Percentiles rank a stretch among this genome's conserved stretches.
Conservation (phyloP, 2,888 invertebrate genomes). For the Cheiracanthium punctorium region DNA sequence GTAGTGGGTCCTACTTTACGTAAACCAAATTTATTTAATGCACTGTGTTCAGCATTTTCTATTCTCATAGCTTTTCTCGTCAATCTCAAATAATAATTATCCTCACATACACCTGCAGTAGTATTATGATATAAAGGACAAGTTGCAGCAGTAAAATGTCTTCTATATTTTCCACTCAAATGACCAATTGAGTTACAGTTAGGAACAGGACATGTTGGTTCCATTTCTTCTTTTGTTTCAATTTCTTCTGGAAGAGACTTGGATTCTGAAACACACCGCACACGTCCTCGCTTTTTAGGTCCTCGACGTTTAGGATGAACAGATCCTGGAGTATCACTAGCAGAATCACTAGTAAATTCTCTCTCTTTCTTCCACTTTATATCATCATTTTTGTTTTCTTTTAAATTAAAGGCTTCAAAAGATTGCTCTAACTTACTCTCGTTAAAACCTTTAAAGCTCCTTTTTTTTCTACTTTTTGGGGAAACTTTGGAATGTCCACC, state of each 20-base stretch:
- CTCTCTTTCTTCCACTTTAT: slow-evolving; percentile 46
- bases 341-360: slow-evolving; percentile 50
- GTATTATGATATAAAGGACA: slow-evolving; percentile 95
- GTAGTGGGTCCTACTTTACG: slow-evolving; percentile 77
- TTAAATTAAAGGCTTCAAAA: slow-evolving; percentile 5
- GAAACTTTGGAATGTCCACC: slow-evolving; percentile 18
- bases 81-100: slow-evolving; percentile 34
- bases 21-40: slow-evolving; percentile 63
- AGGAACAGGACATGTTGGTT: slow-evolving; percentile 88
- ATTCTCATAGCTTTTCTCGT: slow-evolving; percentile 28
- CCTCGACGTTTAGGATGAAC: slow-evolving; percentile 26
- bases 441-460: slow-evolving; percentile 7
- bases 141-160: slow-evolving; percentile 92
- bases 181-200: slow-evolving; percentile 84
- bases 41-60: slow-evolving; percentile 56
- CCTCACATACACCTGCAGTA: slow-evolving; percentile 82
- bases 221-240: slow-evolving; percentile 73
- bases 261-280: slow-evolving; percentile 9
- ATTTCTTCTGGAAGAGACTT: not conserved
- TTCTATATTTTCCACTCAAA: slow-evolving; percentile 72
- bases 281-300: slow-evolving; percentile 36
- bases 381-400: slow-evolving; percentile 21
- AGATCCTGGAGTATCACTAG: slow-evolving; percentile 33
- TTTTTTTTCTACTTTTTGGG: slow-evolving; percentile 5
- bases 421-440: slow-evolving; percentile 23